Percentiles rank a stretch among this genome's conserved stretches.
These are phyloP conservation scores for Potorous gilbertii DNA, from an alignment of 2,797 vertebrate species.

Conservation along the genomic window DNA sequence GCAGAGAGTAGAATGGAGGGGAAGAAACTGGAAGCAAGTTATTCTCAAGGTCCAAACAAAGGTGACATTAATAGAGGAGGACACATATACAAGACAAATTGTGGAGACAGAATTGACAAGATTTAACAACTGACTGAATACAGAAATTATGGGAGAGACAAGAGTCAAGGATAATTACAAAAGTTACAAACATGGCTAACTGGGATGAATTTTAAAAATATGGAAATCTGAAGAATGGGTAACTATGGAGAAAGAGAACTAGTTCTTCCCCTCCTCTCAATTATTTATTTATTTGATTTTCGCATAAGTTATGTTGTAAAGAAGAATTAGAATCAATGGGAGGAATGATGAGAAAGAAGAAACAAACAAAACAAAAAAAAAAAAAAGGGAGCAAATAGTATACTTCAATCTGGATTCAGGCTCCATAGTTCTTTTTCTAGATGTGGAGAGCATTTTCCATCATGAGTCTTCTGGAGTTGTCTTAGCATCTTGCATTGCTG, in stretches of 20 bases:
- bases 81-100: background rate
- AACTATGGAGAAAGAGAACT: background rate
- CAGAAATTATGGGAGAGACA: background rate
- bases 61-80: background rate
- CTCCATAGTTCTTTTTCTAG: no score
- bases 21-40: background rate
- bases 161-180: background rate
- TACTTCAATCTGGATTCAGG: no score
- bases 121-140: background rate
- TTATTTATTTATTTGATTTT: no score
- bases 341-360: no score
- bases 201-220: no score
- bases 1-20: background rate
- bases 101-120: background rate
- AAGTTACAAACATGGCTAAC: background rate
- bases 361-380: no score
- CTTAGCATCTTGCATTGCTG: no score
- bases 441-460: no score
- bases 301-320: no score
- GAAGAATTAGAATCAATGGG: no score
- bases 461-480: no score
- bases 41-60: background rate
- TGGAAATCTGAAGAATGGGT: background rate
- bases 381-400: no score
- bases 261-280: background rate